A percentile compares a stretch with the other conserved stretches of the same genome.
Conservation (phyloP, 2,888 invertebrate species). For the Drosophila neoperkinsi region DNA sequence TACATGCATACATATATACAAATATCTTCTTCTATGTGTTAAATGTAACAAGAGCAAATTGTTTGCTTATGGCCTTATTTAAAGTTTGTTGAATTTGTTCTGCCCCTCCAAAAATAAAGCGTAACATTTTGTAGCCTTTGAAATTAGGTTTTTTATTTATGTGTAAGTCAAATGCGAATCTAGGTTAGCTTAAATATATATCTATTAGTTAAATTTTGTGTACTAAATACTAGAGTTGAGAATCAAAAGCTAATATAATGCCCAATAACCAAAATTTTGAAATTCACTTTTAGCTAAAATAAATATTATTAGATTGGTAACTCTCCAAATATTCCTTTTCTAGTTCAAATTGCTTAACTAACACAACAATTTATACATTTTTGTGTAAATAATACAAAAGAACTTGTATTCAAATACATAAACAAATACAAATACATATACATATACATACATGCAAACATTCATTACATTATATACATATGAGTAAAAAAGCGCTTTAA, state of each 20-base stretch:
- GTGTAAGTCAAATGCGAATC: slow-evolving; percentile 52
- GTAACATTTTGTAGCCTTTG: slow-evolving; percentile 60
- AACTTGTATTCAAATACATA: slow-evolving; percentile 20
- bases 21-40: slow-evolving; percentile 53
- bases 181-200: slow-evolving; percentile 66
- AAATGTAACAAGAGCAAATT: slow-evolving; percentile 54
- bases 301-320: slow-evolving; percentile 55
- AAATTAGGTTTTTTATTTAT: slow-evolving; percentile 64
- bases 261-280: slow-evolving; percentile 35
- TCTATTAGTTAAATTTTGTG: slow-evolving; percentile 60
- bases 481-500: slow-evolving; percentile 28
- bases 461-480: slow-evolving; percentile 7
- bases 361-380: slow-evolving; percentile 47
- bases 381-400: slow-evolving; percentile 58
- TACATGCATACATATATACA: slow-evolving; percentile 18
- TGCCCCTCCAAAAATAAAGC: slow-evolving; percentile 34
- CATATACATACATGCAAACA: neutral
- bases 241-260: slow-evolving; percentile 53
- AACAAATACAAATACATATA: slow-evolving; percentile 8
- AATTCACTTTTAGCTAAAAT: slow-evolving; percentile 50
- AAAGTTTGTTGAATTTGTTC: slow-evolving; percentile 69
- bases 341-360: slow-evolving; percentile 57
- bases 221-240: slow-evolving; percentile 50
- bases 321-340: slow-evolving; percentile 37
- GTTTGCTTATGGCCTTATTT: slow-evolving; percentile 68